Percentiles rank a stretch among this genome's conserved stretches.
These are phyloP conservation scores for Phyllotreta striolata DNA, from an alignment of 2,888 invertebrate genomes.

Conservation along the genomic window DNA sequence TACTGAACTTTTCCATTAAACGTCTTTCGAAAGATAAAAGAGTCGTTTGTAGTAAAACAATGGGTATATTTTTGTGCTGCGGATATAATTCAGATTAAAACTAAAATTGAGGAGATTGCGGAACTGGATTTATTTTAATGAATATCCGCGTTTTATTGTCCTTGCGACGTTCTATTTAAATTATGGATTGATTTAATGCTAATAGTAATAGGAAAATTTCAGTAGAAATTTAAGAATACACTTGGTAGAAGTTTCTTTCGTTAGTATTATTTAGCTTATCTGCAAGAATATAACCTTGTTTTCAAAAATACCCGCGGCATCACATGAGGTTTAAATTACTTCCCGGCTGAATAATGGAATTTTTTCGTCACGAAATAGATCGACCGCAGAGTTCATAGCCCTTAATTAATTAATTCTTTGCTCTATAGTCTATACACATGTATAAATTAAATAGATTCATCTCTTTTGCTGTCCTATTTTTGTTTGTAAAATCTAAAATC, in stretches of 20 bases:
- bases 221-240: no score
- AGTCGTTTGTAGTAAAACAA: slow-evolving; percentile 10
- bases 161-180: neutral
- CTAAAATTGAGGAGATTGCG: slow-evolving; percentile 4
- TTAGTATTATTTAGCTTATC: neutral
- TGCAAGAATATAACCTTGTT: neutral
- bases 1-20: slow-evolving; percentile 17
- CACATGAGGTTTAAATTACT: slow-evolving; percentile 14
- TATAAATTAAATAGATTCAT: no score
- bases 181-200: no score
- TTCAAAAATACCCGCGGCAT: slow-evolving; percentile 2
- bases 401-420: neutral
- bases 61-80: slow-evolving; percentile 11
- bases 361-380: slow-evolving; percentile 8
- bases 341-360: neutral
- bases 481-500: neutral
- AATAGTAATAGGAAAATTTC: no score
- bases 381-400: slow-evolving; percentile 3
- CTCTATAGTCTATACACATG: no score
- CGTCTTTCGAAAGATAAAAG: slow-evolving; percentile 6
- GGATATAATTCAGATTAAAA: slow-evolving; percentile 9
- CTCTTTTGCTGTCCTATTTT: no score
- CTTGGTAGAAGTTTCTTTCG: no score
- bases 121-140: slow-evolving; percentile 11
- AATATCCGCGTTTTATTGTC: slow-evolving; percentile 3